Evolutionary conservation across 2,113 vertebrate genomes (phyloP), one percentile per base, ranked within the genome.

Genomic region (Mellivora capensis): DNA sequence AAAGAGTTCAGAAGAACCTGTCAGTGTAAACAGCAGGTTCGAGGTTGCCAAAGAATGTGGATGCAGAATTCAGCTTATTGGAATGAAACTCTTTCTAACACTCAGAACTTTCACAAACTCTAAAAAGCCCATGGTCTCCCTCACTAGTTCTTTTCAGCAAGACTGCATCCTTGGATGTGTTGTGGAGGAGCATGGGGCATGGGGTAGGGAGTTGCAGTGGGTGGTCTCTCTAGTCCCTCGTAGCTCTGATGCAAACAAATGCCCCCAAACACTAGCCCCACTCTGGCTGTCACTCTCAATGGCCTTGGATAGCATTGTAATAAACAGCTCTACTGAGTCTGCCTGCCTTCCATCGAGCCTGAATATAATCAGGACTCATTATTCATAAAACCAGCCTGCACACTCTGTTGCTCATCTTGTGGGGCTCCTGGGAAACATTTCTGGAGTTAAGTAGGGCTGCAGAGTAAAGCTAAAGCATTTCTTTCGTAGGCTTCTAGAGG

Each of bases 401-500:
- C 39, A 71, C 59, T 80, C 25, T 34, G 39, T 18, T 80, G 87
- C 97, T 94, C 94, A 98, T 98, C 95, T 97, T 97, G 79, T 82
- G 64, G 93, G 97, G 94, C 64, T 91, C 76, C 89, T 96, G 92
- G 91, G 97, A 98, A 98, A 93, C n/a, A 29, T 86, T 97, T 93
- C 85, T 97, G 76, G 42, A 94, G 15, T 92, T 90, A 77, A 82
- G 81, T 1, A 7, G 29, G 74, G 96, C 87, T 84, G 47, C 25
- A 44, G 93, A 95, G 96, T 52, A 62, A 80, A 69, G 67, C 1
- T 0, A 31, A 79, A 64, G 34, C 77, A 87, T 94, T 87, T 97
- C 89, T 83, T 96, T 97, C 83, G 97, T 95, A 31, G 82, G 67
- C 90, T 97, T 98, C 97, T 82, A 89, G 98, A 76, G 42, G 76